Evolutionary conservation across 2,888 invertebrate species (phyloP), one percentile per base, ranked within the genome.

Genomic region (Drosophila kuntzei): DNA sequence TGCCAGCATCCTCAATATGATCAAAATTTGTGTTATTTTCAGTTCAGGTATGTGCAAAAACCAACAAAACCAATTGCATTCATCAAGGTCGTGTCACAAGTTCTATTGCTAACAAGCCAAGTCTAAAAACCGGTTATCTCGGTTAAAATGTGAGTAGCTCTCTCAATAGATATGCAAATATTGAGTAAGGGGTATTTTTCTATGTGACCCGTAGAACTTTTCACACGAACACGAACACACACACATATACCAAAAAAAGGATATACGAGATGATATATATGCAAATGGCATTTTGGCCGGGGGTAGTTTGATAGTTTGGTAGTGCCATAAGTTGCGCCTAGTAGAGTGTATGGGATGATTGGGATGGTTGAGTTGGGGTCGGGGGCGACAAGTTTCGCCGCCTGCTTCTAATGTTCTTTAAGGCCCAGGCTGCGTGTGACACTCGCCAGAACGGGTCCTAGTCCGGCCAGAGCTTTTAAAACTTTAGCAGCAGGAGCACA

Each of bases 321-420:
- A 47, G 51, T 62, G 74, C 67, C 67, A 72, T 74, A 66, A 74
- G 74, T 59, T 66, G 34, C 46, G 71, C 70, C 70, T 65, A 47
- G 58, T 8, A 12, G 25, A 68, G 27, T 6, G 29, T 9, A 20
- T 34, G 57, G 11, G 29, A 8, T 29, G 18, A 2, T n/a, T 7
- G 3, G 32, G 27, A 29, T 18, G 11, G 22, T 9, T 12, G n/a
- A n/a, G 32, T 34, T 27, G 32, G 41, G 20, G 37, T 46, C 22
- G 44, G 49, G 61, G 71, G 74, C 74, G 81, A 80, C 71, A 88
- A 87, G 81, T 87, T 86, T 76, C 53, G 71, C 71, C 79, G 88
- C 80, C 89, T 88, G 87, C 81, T 83, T 79, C 76, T 87, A 83
- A 83, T 83, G 83, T 89, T 72, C 87, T 89, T 89, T 68, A 87